Percentiles rank a stretch among this genome's conserved stretches.
Conservation (phyloP, 1,140 invertebrate genomes). For the Nymphalis io region DNA sequence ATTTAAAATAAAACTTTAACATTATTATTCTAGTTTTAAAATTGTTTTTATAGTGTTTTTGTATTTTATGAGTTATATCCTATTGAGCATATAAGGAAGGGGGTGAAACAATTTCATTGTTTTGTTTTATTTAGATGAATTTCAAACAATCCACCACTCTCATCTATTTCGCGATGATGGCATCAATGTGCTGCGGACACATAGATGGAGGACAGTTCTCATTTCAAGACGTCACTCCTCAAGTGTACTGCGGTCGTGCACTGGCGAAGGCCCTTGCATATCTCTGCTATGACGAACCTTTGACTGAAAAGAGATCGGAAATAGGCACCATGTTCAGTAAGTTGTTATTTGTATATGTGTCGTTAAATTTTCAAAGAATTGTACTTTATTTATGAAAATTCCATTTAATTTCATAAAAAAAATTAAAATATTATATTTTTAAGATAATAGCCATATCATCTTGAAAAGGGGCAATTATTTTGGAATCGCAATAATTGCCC, state of each 20-base stretch:
- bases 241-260: conserved; percentile 53
- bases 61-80: no score
- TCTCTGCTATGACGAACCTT: conserved; percentile 45
- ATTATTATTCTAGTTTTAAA: no score
- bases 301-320: conserved; percentile 46
- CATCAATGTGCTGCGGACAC: conserved; percentile 40
- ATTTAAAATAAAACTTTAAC: no score
- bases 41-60: no score
- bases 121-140: conserved; percentile 46
- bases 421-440: no score
- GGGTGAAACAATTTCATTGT: background rate
- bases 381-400: no score
- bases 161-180: conserved; percentile 30
- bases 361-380: no score
- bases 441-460: no score
- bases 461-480: no score
- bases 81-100: background rate
- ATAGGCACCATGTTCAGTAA: conserved; percentile 53
- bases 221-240: conserved; percentile 43
- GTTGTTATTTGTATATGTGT: conserved; percentile 9
- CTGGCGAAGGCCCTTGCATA: conserved; percentile 49
- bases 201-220: conserved; percentile 39
- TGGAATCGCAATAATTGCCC: no score
- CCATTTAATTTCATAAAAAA: no score
- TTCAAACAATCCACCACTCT: conserved; percentile 25